Base-by-base conservation (phyloP, 2,797 vertebrate genomes). In the Aplochiton taeniatus region DNA sequence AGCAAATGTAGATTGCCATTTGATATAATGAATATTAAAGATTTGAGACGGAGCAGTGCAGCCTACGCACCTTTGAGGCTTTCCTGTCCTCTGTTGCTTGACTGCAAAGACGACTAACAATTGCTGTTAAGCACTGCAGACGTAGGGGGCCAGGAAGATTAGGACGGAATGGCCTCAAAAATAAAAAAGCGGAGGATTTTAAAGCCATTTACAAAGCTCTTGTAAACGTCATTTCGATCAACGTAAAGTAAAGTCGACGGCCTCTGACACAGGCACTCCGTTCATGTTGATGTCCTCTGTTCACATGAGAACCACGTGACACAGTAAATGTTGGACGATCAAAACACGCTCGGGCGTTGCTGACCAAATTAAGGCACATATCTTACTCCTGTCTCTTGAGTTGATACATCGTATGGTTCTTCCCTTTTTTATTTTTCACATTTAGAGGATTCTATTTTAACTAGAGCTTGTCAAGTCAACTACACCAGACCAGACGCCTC, bases 271-370 rank as follows among this genome's bases (percentile, higher is more conserved):
- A 4, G 1, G n/a, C n/a, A n/a, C 14, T 1, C 11, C 17, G 45
- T 9, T 42, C 54, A 47, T 16, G 48, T 61, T 44, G 16, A 18
- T 52, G 79, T 59, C 81, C 74, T 78, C 41, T 13, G 66, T 83
- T n/a, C n/a, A n/a, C n/a, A n/a, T n/a, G n/a, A n/a, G 31, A 3
- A 31, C 31, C 80, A 86, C 77, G 73, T 87, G 78, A 67, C 0
- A 43, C 52, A 4, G n/a, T 13, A 54, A 44, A 19, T 31, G 63
- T 69, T 83, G 86, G 82, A 6, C 84, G 62, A 85, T 68, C 57
- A 84, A 83, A 86, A 68, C 47, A 18, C 53, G 19, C 9, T 19
- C 16, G 3, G n/a, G 6, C 44, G 47, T 49, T 44, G 3, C 31
- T 31, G 31, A 31, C 31, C 31, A 31, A 31, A 31, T 31, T 31